Evolutionary conservation across 64 coral and sea anemone species (phyloP), one percentile per base, ranked within the genome.

Genomic region (Montipora efflorescens): DNA sequence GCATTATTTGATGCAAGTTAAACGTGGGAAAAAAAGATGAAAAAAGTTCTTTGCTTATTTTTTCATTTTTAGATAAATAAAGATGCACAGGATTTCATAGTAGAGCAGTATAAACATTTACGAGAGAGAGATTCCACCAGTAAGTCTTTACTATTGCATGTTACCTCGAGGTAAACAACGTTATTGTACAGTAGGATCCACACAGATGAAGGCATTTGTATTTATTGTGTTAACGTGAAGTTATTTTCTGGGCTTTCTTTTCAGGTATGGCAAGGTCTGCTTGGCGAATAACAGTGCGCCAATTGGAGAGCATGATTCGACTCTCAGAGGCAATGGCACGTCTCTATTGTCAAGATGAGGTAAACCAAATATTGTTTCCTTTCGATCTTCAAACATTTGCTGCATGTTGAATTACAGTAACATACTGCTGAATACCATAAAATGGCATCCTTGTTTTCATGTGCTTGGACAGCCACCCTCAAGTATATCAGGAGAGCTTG

Each of bases 221-320:
- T 14, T 16, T 64, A 64, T 64, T 11, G 9, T 64, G 8, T 16
- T 15, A 14, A 0, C 0, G 13, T 4, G 9, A 12, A 4, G 14
- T 12, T 64, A 12, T 3, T 64, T 15, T 64, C 11, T 64, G 4
- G 8, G 61, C 9, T 19, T 16, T 23, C 16, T 81, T 12, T 67
- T 10, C 19, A 99, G 98, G 98, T 58, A 82, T 93, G 4, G 93
- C 98, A 59, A 94, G 93, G 14, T 94, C 98, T 72, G 95, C 98
- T 7, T 99, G 98, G 98, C 94, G 98, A 64, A 99, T 99, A 48
- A 99, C 98, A 87, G 98, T 99, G 0, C 92, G 98, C 19, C 98
- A 99, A 52, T 90, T 99, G 47, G 98, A 99, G 58, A 99, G 98
- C 48, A 99, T 99, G 98, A 99, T 99, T 86, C 95, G 98, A 77